These are phyloP conservation scores for Cheilosia vernalis DNA, from an alignment of 2,888 invertebrate genomes.

Conservation along the genomic window DNA sequence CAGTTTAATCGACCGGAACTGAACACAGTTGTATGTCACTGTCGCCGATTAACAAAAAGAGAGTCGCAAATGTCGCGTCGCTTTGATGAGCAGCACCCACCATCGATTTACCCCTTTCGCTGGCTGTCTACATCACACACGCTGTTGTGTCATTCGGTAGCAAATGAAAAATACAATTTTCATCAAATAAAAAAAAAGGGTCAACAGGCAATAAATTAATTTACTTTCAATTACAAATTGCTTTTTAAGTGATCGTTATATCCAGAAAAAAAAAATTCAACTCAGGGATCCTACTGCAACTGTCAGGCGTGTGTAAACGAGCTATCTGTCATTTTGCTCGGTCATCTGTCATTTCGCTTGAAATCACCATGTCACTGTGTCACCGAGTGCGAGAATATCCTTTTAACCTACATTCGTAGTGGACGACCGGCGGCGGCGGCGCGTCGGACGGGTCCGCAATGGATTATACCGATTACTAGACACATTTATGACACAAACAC, in stretches of 20 bases:
- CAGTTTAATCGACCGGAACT: constrained; percentile 72
- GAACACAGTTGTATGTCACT: constrained; percentile 73
- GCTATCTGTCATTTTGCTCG: constrained; percentile 69
- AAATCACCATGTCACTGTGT: constrained; percentile 72
- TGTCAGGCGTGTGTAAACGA: constrained; percentile 47
- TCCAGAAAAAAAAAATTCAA: constrained; percentile 12
- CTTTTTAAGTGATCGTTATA: constrained; percentile 67
- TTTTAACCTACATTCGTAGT: constrained; percentile 66
- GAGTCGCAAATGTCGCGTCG: constrained; percentile 47
- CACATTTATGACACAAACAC: constrained; percentile 69
- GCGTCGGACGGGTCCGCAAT: constrained; percentile 16
- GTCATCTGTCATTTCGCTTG: constrained; percentile 70
- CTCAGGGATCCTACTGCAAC: constrained; percentile 20
- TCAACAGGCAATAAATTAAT: constrained; percentile 74
- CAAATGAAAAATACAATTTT: constrained; percentile 6
- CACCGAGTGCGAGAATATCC: constrained; percentile 69
- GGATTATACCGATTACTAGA: constrained; percentile 67
- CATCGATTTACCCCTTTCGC: constrained; percentile 34
- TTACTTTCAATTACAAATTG: constrained; percentile 73
- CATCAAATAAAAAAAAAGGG: constrained; percentile 55
- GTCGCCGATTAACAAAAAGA: constrained; percentile 52
- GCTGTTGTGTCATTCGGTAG: constrained; percentile 11
- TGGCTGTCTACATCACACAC: not conserved
- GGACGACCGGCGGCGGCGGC: not conserved
- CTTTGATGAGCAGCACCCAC: constrained; percentile 72